Base-by-base conservation (phyloP, 2,797 vertebrate species). In the Hyperoplus immaculatus region DNA sequence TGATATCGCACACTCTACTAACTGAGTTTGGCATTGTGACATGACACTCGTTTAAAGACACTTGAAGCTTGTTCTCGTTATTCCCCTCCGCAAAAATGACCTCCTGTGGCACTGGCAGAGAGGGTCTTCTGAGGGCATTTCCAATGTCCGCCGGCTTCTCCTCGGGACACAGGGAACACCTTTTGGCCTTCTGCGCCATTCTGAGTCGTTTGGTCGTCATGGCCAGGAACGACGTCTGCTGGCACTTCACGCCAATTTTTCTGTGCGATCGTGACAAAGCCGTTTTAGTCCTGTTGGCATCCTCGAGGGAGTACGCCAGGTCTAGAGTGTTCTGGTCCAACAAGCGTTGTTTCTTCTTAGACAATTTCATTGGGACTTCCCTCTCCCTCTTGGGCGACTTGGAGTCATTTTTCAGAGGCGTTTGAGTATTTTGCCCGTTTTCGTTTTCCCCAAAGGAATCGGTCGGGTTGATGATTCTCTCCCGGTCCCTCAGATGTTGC, bases 401-500 rank as follows among this genome's bases (percentile, higher is more conserved):
- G 14, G 72, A 78, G 59, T 76, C 11, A 39, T 69, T 87, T 61
- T 56, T 88, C 58, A 71, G 67, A 0, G 74, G 49, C 0, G 47
- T 77, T 12, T 63, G 82, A 21, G 11, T 76, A 54, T 89, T 93
- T 59, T 83, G 87, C 54, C 82, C 83, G 4, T 88, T 90, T 1
- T 89, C 88, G 3, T 92, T 92, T 71, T 92, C 94, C 16, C 72
- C 89, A n/a, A 94, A 93, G 1, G 93, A 94, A 68, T 90, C 92
- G 0, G 86, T 89, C 2, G 96, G 94, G 3, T 96, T 91, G 1
- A 95, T 93, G 75, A 94, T 90, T 79, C 95, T 91, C 75, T 97
- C 93, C 67, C 96, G 93, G 73, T 98, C 96, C 75, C 94, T 94
- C 69, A 95, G 96, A 81, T 99, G 98, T 38, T 87, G 94, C 42